Percentiles rank a stretch among this genome's conserved stretches.
phyloP scores from a whole-genome alignment of 2,888 invertebrate species.

The Mamestra brassicae region DNA sequence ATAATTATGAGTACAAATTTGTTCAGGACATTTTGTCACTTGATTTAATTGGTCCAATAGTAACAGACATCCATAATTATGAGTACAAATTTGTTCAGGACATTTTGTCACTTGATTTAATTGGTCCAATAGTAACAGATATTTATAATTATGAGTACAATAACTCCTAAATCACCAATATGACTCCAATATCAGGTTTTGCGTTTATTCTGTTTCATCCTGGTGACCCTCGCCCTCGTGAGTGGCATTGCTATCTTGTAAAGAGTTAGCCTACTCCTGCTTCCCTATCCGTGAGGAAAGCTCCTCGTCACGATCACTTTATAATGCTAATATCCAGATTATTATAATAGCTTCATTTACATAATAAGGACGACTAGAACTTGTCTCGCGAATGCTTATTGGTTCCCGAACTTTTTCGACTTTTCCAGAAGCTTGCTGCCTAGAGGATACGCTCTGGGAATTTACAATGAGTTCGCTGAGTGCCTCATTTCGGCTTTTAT shows the following conservation, averaged over 20 bases:
- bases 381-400: conserved; percentile 62
- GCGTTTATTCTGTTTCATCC: too few relatives aligned
- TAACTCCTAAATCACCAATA: too few relatives aligned
- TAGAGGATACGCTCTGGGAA: conserved; percentile 44
- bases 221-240: neutral
- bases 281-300: conserved; percentile 8
- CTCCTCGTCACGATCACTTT: conserved; percentile 54
- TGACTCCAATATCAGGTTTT: too few relatives aligned
- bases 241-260: neutral
- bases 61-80: too few relatives aligned
- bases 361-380: conserved; percentile 63
- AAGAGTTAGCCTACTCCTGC: conserved; percentile 14
- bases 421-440: conserved; percentile 30
- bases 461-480: conserved; percentile 43
- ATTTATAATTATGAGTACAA: too few relatives aligned
- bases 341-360: conserved; percentile 64
- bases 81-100: too few relatives aligned
- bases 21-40: too few relatives aligned
- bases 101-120: too few relatives aligned
- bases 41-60: too few relatives aligned
- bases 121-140: too few relatives aligned
- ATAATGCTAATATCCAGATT: conserved; percentile 67
- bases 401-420: conserved; percentile 57
- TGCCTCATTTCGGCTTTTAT: conserved; percentile 19
- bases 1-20: too few relatives aligned